These are phyloP conservation scores for Aleiodes leptofemur DNA, from an alignment of 2,888 invertebrate genomes.

Conservation along the genomic window DNA sequence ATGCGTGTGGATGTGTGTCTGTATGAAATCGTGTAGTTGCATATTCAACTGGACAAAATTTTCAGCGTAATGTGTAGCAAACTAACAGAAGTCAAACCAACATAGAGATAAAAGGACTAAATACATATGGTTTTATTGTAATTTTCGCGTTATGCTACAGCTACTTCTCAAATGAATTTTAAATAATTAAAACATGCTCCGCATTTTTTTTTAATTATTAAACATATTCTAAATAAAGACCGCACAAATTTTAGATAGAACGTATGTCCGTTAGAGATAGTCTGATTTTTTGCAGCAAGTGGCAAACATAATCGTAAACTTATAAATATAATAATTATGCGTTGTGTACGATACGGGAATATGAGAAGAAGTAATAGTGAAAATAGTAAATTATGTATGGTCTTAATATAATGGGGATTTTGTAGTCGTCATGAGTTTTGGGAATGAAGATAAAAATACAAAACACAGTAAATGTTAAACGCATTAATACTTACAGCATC, in stretches of 20 bases:
- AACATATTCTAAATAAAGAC: too few relatives aligned
- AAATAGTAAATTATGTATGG: neutral
- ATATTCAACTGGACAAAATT: neutral
- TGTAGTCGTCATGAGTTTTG: constrained; percentile 4
- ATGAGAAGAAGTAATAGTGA: constrained; percentile 16
- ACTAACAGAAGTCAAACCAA: constrained; percentile 67
- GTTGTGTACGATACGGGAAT: constrained; percentile 27
- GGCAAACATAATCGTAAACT: constrained; percentile 53
- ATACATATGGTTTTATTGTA: constrained; percentile 42
- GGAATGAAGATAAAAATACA: too few relatives aligned
- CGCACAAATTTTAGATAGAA: too few relatives aligned
- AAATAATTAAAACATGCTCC: too few relatives aligned
- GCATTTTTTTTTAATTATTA: too few relatives aligned
- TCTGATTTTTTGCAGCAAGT: constrained; percentile 49
- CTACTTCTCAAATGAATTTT: too few relatives aligned
- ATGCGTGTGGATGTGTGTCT: too few relatives aligned
- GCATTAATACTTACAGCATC: constrained; percentile 54
- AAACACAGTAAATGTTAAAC: neutral
- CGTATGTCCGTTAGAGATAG: neutral
- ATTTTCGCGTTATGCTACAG: constrained; percentile 8
- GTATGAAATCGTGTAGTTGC: too few relatives aligned
- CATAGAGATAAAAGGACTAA: constrained; percentile 49
- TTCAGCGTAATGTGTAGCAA: constrained; percentile 30
- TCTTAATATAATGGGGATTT: neutral
- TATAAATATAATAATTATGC: neutral